Conservation (phyloP, 2,113 vertebrate genomes). For the Glaucidium brasilianum region DNA sequence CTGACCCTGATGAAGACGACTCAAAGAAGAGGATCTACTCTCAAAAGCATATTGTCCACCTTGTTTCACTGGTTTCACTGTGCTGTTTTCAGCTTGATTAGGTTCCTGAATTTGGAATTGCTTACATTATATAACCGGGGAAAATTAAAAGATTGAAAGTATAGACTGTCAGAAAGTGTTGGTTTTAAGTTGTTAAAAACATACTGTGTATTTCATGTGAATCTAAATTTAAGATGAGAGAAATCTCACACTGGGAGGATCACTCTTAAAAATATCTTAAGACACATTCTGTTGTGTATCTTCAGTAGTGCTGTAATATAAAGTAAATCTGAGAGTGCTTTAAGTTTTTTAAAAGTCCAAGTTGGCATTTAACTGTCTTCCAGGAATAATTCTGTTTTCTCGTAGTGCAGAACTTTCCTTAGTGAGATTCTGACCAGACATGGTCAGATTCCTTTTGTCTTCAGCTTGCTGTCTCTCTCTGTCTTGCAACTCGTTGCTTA, state of each 20-base stretch:
- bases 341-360: background rate
- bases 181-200: background rate
- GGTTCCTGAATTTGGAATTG: background rate
- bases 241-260: background rate
- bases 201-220: accelerated
- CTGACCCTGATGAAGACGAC: background rate
- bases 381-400: background rate
- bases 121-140: background rate
- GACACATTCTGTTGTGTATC: background rate
- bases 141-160: background rate
- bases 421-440: background rate
- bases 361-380: background rate
- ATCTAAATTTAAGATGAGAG: background rate
- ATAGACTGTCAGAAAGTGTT: background rate
- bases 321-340: background rate
- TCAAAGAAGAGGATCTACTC: background rate
- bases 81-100: background rate
- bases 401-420: background rate
- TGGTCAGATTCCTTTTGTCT: background rate
- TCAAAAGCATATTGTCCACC: background rate
- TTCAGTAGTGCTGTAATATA: background rate
- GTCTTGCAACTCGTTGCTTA: accelerated
- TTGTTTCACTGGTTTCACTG: background rate
- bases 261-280: background rate
- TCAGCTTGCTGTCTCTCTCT: background rate